phyloP scores from a whole-genome alignment of 2,888 invertebrate genomes.

The Tuberolachnus salignus region DNA sequence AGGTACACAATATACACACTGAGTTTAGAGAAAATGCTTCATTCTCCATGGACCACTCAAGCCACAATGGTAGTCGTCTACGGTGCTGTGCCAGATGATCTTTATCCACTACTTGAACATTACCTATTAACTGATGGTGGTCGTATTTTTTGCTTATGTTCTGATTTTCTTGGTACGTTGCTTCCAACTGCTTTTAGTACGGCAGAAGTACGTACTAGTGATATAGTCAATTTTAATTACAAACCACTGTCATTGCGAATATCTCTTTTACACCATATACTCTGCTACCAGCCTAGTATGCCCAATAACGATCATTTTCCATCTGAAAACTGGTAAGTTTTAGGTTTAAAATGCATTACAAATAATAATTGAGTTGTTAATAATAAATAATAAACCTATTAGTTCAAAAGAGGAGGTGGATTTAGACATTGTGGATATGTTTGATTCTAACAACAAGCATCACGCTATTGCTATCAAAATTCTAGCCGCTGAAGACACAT shows the following conservation, averaged over 20 bases:
- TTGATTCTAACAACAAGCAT: conserved; percentile 67
- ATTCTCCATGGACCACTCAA: conserved; percentile 71
- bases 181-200: conserved; percentile 78
- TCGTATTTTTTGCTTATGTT: conserved; percentile 78
- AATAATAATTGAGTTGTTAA: not conserved
- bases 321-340: conserved; percentile 59
- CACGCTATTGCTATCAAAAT: conserved; percentile 79
- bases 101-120: conserved; percentile 73
- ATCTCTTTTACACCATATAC: conserved; percentile 82
- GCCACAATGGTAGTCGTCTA: conserved; percentile 78
- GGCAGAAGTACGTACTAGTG: conserved; percentile 72
- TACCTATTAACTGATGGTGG: conserved; percentile 75
- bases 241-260: conserved; percentile 82
- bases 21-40: conserved; percentile 62
- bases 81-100: conserved; percentile 72
- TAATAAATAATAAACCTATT: not conserved
- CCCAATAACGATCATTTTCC: conserved; percentile 72
- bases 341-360: not conserved
- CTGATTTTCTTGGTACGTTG: conserved; percentile 78
- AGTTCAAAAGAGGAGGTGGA: conserved; percentile 56
- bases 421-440: conserved; percentile 65
- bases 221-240: conserved; percentile 82
- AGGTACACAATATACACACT: conserved; percentile 65
- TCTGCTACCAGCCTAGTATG: conserved; percentile 81
- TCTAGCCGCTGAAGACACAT: conserved; percentile 82